phyloP scores from a whole-genome alignment of 2,797 vertebrate species.

The Lates japonicus region DNA sequence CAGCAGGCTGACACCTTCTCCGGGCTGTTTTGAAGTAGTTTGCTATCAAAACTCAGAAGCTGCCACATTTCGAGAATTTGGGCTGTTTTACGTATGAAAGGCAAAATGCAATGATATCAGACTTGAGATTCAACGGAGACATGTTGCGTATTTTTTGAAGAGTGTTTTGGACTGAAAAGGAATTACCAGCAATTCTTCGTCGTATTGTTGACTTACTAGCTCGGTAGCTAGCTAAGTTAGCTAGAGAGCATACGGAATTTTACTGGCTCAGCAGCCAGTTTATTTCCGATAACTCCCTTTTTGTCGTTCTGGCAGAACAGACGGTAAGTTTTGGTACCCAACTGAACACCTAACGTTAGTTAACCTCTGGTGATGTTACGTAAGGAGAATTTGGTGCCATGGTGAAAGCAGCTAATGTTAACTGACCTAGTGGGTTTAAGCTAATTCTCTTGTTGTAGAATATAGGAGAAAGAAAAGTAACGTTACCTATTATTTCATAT shows the following conservation, averaged over 20 bases:
- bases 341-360: neutral
- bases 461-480: neutral
- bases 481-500: neutral
- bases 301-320: neutral
- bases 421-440: too few species aligned
- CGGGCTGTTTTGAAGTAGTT: constrained; percentile 18
- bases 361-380: neutral
- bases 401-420: constrained; percentile 7
- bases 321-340: constrained; percentile 53
- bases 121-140: neutral
- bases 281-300: neutral
- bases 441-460: neutral
- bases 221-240: constrained; percentile 58
- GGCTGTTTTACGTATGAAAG: neutral
- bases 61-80: constrained; percentile 4
- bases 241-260: constrained; percentile 20
- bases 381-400: neutral
- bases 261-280: constrained; percentile 54
- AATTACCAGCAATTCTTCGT: constrained; percentile 1
- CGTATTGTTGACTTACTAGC: constrained; percentile 48
- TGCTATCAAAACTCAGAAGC: constrained; percentile 59
- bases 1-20: constrained; percentile 33
- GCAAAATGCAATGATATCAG: constrained; percentile 40
- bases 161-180: constrained; percentile 24
- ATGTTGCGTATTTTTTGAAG: constrained; percentile 15